Conservation (phyloP, 2,888 invertebrate genomes). For the Trimorus sp. region DNA sequence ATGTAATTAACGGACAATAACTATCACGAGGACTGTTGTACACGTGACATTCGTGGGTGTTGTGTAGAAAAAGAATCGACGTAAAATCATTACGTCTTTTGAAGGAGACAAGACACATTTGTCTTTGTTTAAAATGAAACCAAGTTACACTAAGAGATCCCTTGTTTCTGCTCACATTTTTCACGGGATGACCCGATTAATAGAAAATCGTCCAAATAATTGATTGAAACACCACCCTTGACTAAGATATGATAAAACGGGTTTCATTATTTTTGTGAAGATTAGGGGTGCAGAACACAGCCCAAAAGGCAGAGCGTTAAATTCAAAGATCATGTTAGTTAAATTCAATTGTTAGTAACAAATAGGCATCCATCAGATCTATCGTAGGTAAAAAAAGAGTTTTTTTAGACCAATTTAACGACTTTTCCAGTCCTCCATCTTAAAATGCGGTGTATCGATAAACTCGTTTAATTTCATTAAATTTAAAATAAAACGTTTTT, state of each 20-base stretch:
- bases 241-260: neutral
- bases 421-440: constrained; percentile 11
- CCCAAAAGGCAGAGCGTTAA: constrained; percentile 14
- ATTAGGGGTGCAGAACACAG: neutral
- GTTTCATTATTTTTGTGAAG: constrained; percentile 17
- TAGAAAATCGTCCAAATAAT: neutral
- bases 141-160: neutral
- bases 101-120: no score
- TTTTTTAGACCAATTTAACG: neutral
- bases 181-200: neutral
- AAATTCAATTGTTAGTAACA: constrained; percentile 4
- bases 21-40: no score
- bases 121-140: neutral
- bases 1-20: no score
- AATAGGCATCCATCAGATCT: constrained; percentile 12
- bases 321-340: neutral
- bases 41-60: no score
- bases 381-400: neutral
- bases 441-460: constrained; percentile 2
- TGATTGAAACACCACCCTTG: neutral
- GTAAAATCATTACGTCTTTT: no score
- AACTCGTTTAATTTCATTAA: neutral
- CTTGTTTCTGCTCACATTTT: neutral
- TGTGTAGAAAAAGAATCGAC: no score
- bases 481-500: neutral